phyloP scores from a whole-genome alignment of 1,140 invertebrate genomes.

The Cepaea nemoralis region DNA sequence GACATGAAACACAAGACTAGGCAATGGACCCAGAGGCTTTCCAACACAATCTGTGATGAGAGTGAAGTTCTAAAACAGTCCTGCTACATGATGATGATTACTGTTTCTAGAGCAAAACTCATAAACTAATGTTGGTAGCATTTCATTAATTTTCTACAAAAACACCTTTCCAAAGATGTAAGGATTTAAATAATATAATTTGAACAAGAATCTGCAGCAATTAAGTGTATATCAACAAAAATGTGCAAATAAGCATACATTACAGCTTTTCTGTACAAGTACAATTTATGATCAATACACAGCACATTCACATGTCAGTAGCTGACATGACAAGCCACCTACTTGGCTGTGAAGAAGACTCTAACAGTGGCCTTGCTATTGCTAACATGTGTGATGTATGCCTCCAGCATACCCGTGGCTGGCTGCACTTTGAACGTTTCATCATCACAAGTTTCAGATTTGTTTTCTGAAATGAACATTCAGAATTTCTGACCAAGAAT shows the following conservation, averaged over 20 bases:
- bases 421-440: constrained; percentile 61
- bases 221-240: background rate
- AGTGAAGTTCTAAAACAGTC: too few relatives aligned
- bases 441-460: constrained; percentile 37
- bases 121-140: too few relatives aligned
- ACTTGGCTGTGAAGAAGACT: constrained; percentile 68
- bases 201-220: too few relatives aligned
- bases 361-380: constrained; percentile 63
- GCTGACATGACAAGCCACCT: constrained; percentile 42
- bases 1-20: too few relatives aligned
- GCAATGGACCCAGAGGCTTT: too few relatives aligned
- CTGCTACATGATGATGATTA: too few relatives aligned
- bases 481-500: background rate
- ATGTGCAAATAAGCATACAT: background rate
- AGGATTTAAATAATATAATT: too few relatives aligned
- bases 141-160: too few relatives aligned
- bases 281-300: background rate
- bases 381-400: constrained; percentile 63
- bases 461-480: background rate
- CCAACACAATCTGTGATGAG: too few relatives aligned
- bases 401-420: constrained; percentile 57
- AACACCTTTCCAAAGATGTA: too few relatives aligned
- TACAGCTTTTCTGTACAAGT: background rate
- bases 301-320: background rate
- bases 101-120: too few relatives aligned